Evolutionary conservation across 2,797 vertebrate species (phyloP).

Genomic region (Pangasius larnaudii): DNA sequence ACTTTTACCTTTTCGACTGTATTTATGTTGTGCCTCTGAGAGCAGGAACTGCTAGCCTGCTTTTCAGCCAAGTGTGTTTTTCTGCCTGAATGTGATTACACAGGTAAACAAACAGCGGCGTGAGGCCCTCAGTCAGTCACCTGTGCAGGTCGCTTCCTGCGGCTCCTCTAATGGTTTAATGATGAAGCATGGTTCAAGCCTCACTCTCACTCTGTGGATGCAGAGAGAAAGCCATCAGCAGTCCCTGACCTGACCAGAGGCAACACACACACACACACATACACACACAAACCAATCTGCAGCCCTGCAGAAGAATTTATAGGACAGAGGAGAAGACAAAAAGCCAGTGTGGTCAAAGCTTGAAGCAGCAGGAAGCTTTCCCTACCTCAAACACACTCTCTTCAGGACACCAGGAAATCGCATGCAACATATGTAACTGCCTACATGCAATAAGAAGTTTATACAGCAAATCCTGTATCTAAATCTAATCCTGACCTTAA

Average conservation of each 20-base stretch:
- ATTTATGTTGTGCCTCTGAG: conserved; percentile 22
- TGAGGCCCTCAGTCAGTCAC: conserved; percentile 50
- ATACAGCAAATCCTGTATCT: not conserved
- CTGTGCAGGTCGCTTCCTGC: conserved; percentile 47
- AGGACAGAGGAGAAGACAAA: not conserved
- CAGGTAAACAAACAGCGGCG: conserved; percentile 53
- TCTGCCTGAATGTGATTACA: conserved; percentile 43
- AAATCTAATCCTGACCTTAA: not conserved
- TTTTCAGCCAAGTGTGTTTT: conserved; percentile 40
- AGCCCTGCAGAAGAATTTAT: conserved; percentile 5
- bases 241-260: conserved; percentile 42
- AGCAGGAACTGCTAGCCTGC: conserved; percentile 20
- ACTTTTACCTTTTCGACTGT: conserved; percentile 20
- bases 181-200: conserved; percentile 48
- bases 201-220: conserved; percentile 17
- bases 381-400: conserved; percentile 4
- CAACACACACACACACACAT: not conserved
- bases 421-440: not conserved
- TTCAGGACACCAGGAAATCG: no score
- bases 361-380: not conserved
- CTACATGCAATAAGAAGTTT: not conserved
- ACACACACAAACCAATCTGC: conserved; percentile 25
- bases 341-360: not conserved
- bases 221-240: conserved; percentile 37
- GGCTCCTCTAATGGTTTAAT: conserved; percentile 57